These are phyloP conservation scores for Cataglyphis livida DNA, from an alignment of 2,888 invertebrate species.

Conservation along the genomic window DNA sequence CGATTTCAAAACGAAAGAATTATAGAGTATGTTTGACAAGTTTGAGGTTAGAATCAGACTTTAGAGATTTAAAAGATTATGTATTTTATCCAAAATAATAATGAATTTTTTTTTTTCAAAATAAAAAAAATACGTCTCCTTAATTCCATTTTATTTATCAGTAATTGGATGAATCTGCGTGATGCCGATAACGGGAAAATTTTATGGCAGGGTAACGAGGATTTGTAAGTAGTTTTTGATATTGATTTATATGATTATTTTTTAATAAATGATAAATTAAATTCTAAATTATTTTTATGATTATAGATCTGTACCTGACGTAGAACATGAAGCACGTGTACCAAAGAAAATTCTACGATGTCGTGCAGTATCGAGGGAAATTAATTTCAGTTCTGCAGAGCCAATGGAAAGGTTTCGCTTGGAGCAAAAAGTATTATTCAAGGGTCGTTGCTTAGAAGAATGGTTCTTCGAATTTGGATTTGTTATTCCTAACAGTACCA, in stretches of 20 bases:
- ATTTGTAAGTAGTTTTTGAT: conserved; percentile 88
- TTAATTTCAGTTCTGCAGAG: conserved; percentile 96
- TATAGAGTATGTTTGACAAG: not conserved
- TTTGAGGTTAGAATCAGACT: conserved; percentile 53
- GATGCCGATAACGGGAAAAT: conserved; percentile 98
- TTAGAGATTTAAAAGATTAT: not conserved
- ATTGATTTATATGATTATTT: not conserved
- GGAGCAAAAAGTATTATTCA: conserved; percentile 94
- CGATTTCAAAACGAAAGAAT: not conserved
- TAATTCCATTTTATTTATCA: conserved; percentile 81
- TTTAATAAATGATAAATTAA: not conserved
- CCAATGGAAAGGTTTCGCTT: conserved; percentile 98
- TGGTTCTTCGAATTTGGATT: conserved; percentile 99
- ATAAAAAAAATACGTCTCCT: conserved; percentile 74
- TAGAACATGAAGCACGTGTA: conserved; percentile 98
- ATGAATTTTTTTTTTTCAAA: not conserved
- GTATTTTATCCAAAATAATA: not conserved
- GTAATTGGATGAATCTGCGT: conserved; percentile 99
- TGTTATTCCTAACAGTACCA: conserved; percentile 99
- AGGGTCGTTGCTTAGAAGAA: conserved; percentile 97
- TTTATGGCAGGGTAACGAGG: conserved; percentile 98
- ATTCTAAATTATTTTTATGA: not conserved
- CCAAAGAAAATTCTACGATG: conserved; percentile 98
- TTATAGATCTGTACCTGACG: conserved; percentile 90
- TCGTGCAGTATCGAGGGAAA: conserved; percentile 94